Conservation (phyloP, 1,140 invertebrate species). For the Papilio aristodemus region DNA sequence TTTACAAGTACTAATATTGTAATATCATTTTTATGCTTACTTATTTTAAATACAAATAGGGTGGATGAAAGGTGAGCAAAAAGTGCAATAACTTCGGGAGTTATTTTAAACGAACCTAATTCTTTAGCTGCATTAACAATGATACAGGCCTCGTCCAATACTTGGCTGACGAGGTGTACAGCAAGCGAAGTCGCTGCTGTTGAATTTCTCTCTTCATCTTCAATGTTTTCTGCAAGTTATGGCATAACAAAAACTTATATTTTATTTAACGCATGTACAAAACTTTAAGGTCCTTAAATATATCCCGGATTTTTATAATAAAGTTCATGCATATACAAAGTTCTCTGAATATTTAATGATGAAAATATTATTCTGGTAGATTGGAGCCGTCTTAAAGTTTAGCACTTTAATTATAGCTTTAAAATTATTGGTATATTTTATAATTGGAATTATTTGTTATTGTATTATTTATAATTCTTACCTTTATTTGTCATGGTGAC, state of each 20-base stretch:
- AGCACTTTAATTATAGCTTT: too few species aligned
- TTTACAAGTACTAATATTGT: slow-evolving; percentile 20
- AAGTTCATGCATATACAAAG: too few species aligned
- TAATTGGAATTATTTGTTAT: slow-evolving; percentile 28
- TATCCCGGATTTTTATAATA: too few species aligned
- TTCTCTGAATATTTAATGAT: too few species aligned
- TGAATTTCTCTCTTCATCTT: slow-evolving; percentile 42
- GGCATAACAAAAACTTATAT: slow-evolving; percentile 26
- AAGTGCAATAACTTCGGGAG: not conserved
- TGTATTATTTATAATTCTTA: slow-evolving; percentile 21
- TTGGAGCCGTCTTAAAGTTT: too few species aligned
- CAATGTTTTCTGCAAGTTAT: slow-evolving; percentile 35
- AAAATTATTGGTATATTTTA: too few species aligned
- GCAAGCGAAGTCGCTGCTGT: slow-evolving; percentile 52
- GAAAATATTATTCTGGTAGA: too few species aligned
- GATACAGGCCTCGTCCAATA: slow-evolving; percentile 66
- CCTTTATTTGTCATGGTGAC: slow-evolving; percentile 53
- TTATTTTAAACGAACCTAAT: slow-evolving; percentile 45
- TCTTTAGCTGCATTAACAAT: slow-evolving; percentile 60
- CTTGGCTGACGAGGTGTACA: slow-evolving; percentile 62
- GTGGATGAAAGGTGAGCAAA: not conserved
- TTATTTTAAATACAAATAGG: too few species aligned
- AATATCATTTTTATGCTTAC: too few species aligned
- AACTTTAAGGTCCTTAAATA: too few species aligned
- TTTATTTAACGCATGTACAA: too few species aligned